A percentile compares a stretch with the other conserved stretches of the same genome.
Conservation (phyloP, 2,888 invertebrate genomes). For the Amblyjoppa fuscipennis region DNA sequence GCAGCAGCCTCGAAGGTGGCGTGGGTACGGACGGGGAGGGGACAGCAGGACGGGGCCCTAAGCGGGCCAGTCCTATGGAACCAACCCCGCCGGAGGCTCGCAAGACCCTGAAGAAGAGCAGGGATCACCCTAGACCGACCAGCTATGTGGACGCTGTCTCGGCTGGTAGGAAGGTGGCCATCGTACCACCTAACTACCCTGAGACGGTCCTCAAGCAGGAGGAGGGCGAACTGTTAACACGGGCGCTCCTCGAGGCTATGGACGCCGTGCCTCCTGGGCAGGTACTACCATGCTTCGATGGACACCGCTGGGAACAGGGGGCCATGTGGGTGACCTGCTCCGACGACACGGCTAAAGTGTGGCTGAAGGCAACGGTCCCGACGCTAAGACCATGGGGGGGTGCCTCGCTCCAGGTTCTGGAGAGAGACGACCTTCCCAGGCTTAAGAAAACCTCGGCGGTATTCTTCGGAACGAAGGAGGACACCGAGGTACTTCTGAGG, state of each 20-base stretch:
- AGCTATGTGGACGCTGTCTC: not conserved
- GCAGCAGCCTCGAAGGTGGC: too few relatives aligned
- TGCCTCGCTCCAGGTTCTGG: not conserved
- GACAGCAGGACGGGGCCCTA: not conserved
- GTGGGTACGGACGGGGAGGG: not conserved
- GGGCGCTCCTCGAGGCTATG: constrained; percentile 32
- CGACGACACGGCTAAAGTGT: constrained; percentile 14
- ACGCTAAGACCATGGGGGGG: constrained; percentile 20
- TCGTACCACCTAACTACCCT: constrained; percentile 15
- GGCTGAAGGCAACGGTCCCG: constrained; percentile 9
- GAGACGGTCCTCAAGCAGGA: not conserved
- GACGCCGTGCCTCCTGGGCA: constrained; percentile 17
- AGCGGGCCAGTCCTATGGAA: constrained; percentile 22
- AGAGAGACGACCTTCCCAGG: constrained; percentile 26
- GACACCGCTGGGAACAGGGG: constrained; percentile 24
- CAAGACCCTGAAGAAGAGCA: constrained; percentile 24
- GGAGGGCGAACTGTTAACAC: constrained; percentile 20
- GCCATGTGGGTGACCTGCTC: constrained; percentile 45
- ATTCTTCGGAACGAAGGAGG: not conserved
- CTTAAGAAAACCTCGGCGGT: constrained; percentile 34
- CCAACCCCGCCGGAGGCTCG: constrained; percentile 1
- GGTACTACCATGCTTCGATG: constrained; percentile 43
- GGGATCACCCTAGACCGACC: not conserved
- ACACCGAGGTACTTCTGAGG: constrained; percentile 31
- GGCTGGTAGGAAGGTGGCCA: not conserved